Conservation (phyloP, 1,140 invertebrate genomes). For the Brevipalpus yothersi region DNA sequence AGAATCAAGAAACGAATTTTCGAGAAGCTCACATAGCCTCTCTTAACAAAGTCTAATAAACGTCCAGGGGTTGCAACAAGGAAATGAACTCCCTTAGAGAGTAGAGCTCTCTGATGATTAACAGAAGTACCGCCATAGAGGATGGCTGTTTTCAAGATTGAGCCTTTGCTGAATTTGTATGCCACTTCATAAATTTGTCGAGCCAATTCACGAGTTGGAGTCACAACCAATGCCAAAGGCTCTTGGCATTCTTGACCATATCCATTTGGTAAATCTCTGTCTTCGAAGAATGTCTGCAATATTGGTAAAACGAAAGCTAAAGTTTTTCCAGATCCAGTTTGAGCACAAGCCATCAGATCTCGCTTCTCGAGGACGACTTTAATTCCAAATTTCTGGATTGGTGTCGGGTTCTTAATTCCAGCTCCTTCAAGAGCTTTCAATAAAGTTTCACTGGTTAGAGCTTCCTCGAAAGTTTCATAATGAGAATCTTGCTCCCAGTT, state of each 20-base stretch:
- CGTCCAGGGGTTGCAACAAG: slow-evolving; percentile 82
- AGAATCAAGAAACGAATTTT: slow-evolving; percentile 19
- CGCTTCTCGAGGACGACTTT: slow-evolving; percentile 48
- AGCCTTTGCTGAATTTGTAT: slow-evolving; percentile 46
- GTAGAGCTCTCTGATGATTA: slow-evolving; percentile 36
- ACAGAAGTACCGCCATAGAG: slow-evolving; percentile 66
- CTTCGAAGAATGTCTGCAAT: slow-evolving; percentile 37
- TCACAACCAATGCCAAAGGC: slow-evolving; percentile 48
- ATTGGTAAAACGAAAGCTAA: slow-evolving; percentile 80
- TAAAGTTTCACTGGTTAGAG: slow-evolving; percentile 32
- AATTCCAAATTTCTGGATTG: slow-evolving; percentile 71
- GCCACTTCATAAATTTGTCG: slow-evolving; percentile 67
- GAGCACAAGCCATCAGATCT: slow-evolving; percentile 89
- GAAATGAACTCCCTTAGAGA: slow-evolving; percentile 55
- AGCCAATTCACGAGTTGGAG: slow-evolving; percentile 72
- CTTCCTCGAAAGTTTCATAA: slow-evolving; percentile 40
- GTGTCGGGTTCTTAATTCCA: slow-evolving; percentile 63
- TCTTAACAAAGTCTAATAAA: slow-evolving; percentile 55
- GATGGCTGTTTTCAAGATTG: slow-evolving; percentile 33
- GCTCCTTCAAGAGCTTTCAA: slow-evolving; percentile 42
- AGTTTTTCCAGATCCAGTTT: slow-evolving; percentile 88
- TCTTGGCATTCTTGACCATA: slow-evolving; percentile 19
- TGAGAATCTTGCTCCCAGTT: slow-evolving; percentile 25
- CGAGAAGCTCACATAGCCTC: slow-evolving; percentile 31
- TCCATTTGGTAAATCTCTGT: slow-evolving; percentile 9